Evolutionary conservation across 1,140 invertebrate species (phyloP).

Genomic region (Achatina immaculata): DNA sequence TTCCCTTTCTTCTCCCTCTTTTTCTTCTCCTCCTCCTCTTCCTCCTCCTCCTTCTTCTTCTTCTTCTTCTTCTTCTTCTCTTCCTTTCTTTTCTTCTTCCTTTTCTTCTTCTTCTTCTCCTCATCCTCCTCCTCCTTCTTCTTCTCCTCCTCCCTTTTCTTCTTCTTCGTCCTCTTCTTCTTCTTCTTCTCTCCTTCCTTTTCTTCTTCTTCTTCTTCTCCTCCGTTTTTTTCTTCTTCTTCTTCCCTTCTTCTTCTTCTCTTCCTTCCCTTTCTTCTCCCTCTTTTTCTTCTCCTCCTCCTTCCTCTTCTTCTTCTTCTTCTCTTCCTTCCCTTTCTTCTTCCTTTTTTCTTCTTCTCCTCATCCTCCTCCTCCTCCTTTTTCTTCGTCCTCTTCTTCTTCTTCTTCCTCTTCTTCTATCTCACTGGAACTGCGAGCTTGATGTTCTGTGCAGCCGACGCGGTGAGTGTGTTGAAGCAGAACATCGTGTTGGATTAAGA

Average conservation of each 20-base stretch:
- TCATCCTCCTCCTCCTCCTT: not conserved
- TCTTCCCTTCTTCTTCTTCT: not conserved
- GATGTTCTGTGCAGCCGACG: too few species aligned
- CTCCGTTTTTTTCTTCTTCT: not conserved
- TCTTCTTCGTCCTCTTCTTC: not conserved
- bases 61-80: not conserved
- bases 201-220: not conserved
- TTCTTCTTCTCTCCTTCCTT: not conserved
- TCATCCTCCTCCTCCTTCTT: not conserved
- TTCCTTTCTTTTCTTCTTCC: not conserved
- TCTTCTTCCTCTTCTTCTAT: not conserved
- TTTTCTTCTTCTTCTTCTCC: not conserved
- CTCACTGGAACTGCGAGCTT: too few species aligned
- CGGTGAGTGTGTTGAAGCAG: too few species aligned
- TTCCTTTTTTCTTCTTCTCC: not conserved
- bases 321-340: not conserved
- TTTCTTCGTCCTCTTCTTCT: not conserved
- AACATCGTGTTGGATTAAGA: too few species aligned
- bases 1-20: not conserved
- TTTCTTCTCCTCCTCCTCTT: not conserved
- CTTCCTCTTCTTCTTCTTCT: not conserved
- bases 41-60: constrained; percentile 3
- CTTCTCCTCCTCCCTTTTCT: constrained; percentile 1
- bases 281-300: not conserved
- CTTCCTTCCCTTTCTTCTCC: not conserved